These are phyloP conservation scores for Trichonephila clavata DNA, from an alignment of 1,140 invertebrate species.

Conservation along the genomic window DNA sequence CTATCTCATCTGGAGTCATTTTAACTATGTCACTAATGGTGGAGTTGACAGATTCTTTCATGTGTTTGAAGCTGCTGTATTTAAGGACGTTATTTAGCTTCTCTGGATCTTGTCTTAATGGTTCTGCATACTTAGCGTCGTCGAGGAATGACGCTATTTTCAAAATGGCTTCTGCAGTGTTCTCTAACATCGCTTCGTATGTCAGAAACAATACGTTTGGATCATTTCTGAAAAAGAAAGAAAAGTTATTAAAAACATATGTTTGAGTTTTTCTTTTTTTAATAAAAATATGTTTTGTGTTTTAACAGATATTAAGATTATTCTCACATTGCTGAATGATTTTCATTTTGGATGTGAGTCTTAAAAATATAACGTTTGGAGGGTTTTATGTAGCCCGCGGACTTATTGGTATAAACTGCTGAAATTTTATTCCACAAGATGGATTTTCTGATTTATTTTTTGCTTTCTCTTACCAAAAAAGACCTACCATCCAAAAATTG, in stretches of 20 bases:
- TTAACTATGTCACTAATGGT: background rate
- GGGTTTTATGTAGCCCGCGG: too few species aligned
- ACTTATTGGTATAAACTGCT: too few species aligned
- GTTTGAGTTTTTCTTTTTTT: too few species aligned
- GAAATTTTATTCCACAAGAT: too few species aligned
- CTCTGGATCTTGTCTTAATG: constrained; percentile 42
- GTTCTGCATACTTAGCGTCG: constrained; percentile 49
- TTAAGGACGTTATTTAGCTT: constrained; percentile 38
- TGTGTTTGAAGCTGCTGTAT: constrained; percentile 51
- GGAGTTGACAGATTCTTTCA: constrained; percentile 32
- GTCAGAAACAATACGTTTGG: constrained; percentile 80
- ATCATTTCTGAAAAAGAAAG: constrained; percentile 74
- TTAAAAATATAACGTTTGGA: too few species aligned
- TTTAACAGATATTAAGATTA: too few species aligned
- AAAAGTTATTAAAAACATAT: background rate
- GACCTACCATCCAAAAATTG: too few species aligned
- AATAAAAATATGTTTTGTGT: too few species aligned
- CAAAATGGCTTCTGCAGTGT: constrained; percentile 41
- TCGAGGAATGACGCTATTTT: constrained; percentile 76
- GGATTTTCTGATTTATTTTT: too few species aligned
- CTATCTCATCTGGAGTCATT: constrained; percentile 14
- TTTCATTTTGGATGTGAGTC: too few species aligned
- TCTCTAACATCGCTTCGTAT: constrained; percentile 77
- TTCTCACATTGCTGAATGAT: too few species aligned
- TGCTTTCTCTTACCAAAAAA: too few species aligned